Conservation (phyloP, 1,140 invertebrate species). For the Brachionus rotundiformis region DNA sequence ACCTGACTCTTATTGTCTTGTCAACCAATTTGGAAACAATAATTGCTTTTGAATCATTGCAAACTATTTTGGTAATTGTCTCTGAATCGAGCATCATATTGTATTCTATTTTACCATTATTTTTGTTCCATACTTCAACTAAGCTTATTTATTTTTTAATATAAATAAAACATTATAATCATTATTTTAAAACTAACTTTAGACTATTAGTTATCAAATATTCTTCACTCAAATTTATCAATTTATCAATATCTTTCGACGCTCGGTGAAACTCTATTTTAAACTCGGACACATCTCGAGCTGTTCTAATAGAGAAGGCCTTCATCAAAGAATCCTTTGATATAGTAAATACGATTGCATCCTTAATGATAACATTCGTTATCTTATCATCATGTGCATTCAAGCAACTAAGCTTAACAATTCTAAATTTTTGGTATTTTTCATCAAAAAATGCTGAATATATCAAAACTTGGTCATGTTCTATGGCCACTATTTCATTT, state of each 20-base stretch:
- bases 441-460: background rate
- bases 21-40: background rate
- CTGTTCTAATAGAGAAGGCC: background rate
- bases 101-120: background rate
- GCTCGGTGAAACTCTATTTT: background rate
- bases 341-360: background rate
- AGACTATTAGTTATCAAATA: background rate
- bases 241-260: background rate
- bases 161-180: background rate
- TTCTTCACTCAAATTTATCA: background rate
- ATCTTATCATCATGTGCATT: conserved; percentile 1
- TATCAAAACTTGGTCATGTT: background rate
- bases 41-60: background rate
- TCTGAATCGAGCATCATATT: background rate
- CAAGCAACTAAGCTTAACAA: background rate
- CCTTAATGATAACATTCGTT: background rate
- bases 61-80: background rate
- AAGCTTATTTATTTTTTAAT: background rate
- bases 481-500: background rate
- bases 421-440: background rate
- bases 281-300: background rate
- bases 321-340: conserved; percentile 1
- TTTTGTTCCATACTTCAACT: background rate
- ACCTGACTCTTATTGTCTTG: background rate
- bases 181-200: too few relatives aligned